These are phyloP conservation scores for Cepaea nemoralis DNA, from an alignment of 1,140 invertebrate genomes.

Conservation along the genomic window DNA sequence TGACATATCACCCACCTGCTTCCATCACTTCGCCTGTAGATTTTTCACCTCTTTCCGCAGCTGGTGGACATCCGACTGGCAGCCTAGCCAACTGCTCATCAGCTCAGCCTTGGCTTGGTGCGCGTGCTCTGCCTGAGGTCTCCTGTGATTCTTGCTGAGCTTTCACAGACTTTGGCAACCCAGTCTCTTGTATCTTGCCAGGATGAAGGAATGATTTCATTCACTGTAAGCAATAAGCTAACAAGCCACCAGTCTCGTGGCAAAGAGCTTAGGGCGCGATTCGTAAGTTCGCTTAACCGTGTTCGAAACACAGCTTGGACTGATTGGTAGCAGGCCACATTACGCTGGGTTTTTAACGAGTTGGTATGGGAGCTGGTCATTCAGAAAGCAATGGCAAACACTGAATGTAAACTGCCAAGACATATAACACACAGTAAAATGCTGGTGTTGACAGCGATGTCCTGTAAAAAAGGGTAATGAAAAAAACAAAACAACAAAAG, in stretches of 20 bases:
- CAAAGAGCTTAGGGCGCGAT: too few species aligned
- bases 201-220: not conserved
- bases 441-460: too few species aligned
- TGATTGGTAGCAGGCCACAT: too few species aligned
- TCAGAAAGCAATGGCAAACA: too few species aligned
- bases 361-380: too few species aligned
- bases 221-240: not conserved
- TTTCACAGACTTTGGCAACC: not conserved
- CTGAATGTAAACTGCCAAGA: too few species aligned
- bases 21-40: constrained; percentile 6
- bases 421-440: too few species aligned
- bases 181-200: not conserved
- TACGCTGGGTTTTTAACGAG: too few species aligned
- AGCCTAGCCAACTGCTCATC: not conserved
- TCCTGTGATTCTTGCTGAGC: not conserved
- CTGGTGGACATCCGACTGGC: not conserved
- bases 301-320: too few species aligned
- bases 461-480: too few species aligned
- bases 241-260: not conserved
- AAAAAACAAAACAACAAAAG: too few species aligned
- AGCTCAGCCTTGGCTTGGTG: not conserved
- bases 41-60: constrained; percentile 6
- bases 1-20: not conserved
- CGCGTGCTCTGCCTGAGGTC: not conserved
- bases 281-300: too few species aligned